Percentiles rank a stretch among this genome's conserved stretches.
These are phyloP conservation scores for Mustelus asterias DNA, from an alignment of 2,113 vertebrate genomes.

Conservation along the genomic window DNA sequence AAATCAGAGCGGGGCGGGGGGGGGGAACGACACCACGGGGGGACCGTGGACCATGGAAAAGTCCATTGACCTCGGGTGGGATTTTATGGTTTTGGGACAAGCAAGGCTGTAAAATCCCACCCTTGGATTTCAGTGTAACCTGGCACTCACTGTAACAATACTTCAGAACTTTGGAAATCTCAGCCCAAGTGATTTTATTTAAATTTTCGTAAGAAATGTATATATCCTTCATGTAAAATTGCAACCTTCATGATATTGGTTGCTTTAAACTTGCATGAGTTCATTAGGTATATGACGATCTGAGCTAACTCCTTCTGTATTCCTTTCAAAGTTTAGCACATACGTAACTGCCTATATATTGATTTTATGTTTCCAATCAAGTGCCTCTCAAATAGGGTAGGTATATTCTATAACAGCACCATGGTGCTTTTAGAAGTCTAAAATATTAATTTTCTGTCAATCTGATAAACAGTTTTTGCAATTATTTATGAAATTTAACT, in stretches of 20 bases:
- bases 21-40: no score
- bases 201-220: not conserved
- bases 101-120: no score
- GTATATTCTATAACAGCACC: not conserved
- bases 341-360: no score
- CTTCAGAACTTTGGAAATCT: not conserved
- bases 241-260: not conserved
- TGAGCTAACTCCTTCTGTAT: not conserved
- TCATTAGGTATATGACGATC: not conserved
- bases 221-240: not conserved
- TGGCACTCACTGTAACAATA: not conserved
- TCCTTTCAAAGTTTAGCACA: no score
- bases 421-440: constrained; percentile 43
- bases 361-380: not conserved
- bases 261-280: not conserved
- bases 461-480: not conserved
- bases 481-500: not conserved
- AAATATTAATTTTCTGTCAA: not conserved
- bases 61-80: no score
- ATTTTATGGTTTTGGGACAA: no score
- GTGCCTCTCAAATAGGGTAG: not conserved
- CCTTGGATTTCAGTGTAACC: not conserved
- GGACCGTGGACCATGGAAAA: no score
- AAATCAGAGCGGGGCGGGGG: no score
- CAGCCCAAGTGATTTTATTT: not conserved